phyloP scores from a whole-genome alignment of 2,113 vertebrate species.

The Colossoma macropomum region DNA sequence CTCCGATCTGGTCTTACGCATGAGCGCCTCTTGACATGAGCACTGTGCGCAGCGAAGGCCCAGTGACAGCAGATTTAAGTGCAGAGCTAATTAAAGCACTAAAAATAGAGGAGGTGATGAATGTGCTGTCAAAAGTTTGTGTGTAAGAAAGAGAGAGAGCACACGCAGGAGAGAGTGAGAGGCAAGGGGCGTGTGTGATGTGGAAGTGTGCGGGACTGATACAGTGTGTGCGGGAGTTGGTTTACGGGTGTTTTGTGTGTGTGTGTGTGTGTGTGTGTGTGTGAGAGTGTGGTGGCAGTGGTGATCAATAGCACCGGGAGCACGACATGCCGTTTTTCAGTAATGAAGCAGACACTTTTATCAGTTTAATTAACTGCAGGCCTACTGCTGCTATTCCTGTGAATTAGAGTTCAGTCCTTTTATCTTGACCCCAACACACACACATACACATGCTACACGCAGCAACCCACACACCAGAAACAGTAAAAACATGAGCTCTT shows the following conservation, averaged over 20 bases:
- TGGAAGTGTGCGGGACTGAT: not conserved
- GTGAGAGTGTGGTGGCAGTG: not conserved
- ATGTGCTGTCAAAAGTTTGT: conserved; percentile 57
- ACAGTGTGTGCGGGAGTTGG: not conserved
- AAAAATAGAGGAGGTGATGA: conserved; percentile 62
- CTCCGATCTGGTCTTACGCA: conserved; percentile 46
- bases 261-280: not conserved
- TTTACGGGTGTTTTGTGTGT: conserved; percentile 15
- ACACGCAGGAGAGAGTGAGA: conserved; percentile 32
- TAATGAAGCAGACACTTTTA: conserved; percentile 45
- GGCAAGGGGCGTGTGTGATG: conserved; percentile 16
- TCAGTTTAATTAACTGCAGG: conserved; percentile 49
- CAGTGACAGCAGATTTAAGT: conserved; percentile 59
- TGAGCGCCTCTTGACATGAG: conserved; percentile 50
- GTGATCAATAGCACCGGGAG: conserved; percentile 48
- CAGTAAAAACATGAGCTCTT: not conserved
- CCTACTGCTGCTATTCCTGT: conserved; percentile 27
- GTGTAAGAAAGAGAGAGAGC: conserved; percentile 27
- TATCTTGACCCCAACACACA: conserved; percentile 7
- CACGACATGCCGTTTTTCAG: conserved; percentile 36
- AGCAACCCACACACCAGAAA: not conserved
- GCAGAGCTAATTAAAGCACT: conserved; percentile 60
- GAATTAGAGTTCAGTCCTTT: not conserved
- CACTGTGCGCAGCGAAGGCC: conserved; percentile 40
- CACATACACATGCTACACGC: not conserved